These are phyloP conservation scores for Kryptopterus vitreolus DNA, from an alignment of 2,797 vertebrate species.

Conservation along the genomic window DNA sequence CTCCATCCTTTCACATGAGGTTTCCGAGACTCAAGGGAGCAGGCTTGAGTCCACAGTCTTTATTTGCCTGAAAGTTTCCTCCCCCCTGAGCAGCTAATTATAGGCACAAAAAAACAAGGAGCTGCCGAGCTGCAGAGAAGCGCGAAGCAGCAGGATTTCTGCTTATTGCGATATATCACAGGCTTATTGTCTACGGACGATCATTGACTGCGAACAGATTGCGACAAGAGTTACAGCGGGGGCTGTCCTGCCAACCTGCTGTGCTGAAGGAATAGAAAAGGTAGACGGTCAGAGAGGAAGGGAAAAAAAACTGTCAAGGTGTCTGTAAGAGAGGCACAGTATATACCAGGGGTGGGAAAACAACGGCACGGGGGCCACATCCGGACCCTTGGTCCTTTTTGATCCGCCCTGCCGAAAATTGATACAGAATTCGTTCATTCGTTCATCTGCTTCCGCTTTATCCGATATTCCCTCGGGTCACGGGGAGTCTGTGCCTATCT, in stretches of 20 bases:
- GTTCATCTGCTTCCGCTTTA: no score
- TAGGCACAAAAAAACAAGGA: conserved; percentile 41
- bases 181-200: conserved; percentile 71
- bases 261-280: conserved; percentile 2
- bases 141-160: conserved; percentile 54
- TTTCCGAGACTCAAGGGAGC: conserved; percentile 25
- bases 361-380: no score
- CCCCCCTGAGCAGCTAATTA: conserved; percentile 55
- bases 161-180: conserved; percentile 76
- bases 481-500: no score
- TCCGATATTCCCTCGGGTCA: no score
- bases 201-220: conserved; percentile 76
- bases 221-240: conserved; percentile 67
- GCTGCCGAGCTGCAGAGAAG: conserved; percentile 30
- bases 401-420: no score
- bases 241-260: conserved; percentile 54
- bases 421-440: no score
- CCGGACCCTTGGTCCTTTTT: no score
- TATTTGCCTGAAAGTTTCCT: conserved; percentile 51
- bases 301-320: not conserved
- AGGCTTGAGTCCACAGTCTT: conserved; percentile 40
- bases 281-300: not conserved
- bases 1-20: conserved; percentile 19
- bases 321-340: not conserved
- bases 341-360: no score